Evolutionary conservation across 2,888 invertebrate genomes (phyloP).

Genomic region (Leptinotarsa rubiginosa): DNA sequence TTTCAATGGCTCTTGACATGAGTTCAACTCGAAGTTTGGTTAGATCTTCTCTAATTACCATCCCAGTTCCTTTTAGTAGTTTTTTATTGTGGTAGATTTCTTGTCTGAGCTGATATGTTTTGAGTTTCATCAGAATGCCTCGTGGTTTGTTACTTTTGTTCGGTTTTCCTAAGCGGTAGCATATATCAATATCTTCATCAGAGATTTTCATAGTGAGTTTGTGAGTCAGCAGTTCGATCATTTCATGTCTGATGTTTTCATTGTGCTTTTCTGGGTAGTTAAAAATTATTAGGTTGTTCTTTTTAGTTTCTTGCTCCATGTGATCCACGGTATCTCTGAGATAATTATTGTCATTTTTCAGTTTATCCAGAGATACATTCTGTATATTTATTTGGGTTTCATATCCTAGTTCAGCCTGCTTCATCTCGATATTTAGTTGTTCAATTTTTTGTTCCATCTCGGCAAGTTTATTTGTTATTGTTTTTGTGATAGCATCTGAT

Average conservation of each 20-base stretch:
- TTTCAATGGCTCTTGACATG: constrained; percentile 8
- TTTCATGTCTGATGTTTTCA: constrained; percentile 16
- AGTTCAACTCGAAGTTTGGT: constrained; percentile 15
- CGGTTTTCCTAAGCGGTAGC: constrained; percentile 4
- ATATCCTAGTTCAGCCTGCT: not conserved
- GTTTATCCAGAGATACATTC: constrained; percentile 11
- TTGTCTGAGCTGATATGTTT: constrained; percentile 1
- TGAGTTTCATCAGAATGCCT: constrained; percentile 18
- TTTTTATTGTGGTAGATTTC: constrained; percentile 17
- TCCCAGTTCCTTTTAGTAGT: constrained; percentile 21
- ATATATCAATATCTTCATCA: constrained; percentile 12
- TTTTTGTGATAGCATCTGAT: constrained; percentile 16
- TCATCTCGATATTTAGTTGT: constrained; percentile 3
- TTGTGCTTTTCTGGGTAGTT: constrained; percentile 14
- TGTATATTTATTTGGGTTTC: constrained; percentile 17
- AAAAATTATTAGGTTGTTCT: constrained; percentile 19
- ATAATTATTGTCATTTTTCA: constrained; percentile 6
- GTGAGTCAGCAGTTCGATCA: constrained; percentile 15
- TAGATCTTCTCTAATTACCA: constrained; percentile 15
- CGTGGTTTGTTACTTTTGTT: constrained; percentile 15
- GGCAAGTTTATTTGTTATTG: not conserved
- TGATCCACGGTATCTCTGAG: constrained; percentile 1
- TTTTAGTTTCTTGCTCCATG: constrained; percentile 22
- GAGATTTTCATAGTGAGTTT: constrained; percentile 6
- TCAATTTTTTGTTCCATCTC: constrained; percentile 21